phyloP scores from a whole-genome alignment of 2,113 vertebrate species.

The Toxotes jaculatrix region DNA sequence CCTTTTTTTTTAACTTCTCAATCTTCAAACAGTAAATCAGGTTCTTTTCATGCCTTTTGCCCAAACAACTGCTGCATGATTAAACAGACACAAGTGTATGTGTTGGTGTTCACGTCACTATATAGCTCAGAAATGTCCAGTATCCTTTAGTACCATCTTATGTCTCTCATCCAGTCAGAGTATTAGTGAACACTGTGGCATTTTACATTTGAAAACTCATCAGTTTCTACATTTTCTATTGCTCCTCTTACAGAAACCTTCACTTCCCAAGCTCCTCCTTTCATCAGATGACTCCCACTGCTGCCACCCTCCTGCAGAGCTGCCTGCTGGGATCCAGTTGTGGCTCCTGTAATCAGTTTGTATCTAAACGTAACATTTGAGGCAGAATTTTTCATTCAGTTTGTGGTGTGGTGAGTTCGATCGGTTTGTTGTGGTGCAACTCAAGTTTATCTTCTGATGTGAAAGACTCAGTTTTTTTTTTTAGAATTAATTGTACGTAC shows the following conservation, averaged over 20 bases:
- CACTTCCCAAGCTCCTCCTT: neutral
- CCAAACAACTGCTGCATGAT: constrained; percentile 13
- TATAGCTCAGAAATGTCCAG: neutral
- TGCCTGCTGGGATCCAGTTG: neutral
- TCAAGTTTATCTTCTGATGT: neutral
- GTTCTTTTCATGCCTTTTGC: constrained; percentile 17
- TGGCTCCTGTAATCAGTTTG: neutral
- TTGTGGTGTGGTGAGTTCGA: too few species aligned
- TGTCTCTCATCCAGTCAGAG: neutral
- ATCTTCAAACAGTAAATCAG: constrained; percentile 45
- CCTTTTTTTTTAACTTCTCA: constrained; percentile 15
- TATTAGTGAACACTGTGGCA: neutral
- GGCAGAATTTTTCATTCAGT: too few species aligned
- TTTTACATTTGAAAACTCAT: neutral
- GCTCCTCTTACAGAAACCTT: neutral
- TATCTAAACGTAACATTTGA: neutral
- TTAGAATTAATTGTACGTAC: too few species aligned
- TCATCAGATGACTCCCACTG: neutral
- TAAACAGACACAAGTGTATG: constrained; percentile 17
- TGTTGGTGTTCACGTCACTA: constrained; percentile 3
- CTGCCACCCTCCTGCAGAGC: neutral
- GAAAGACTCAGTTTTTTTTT: neutral
- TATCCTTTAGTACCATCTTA: neutral
- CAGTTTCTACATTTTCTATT: neutral
- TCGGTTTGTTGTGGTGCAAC: neutral